These are phyloP conservation scores for Dromiciops gliroides DNA, from an alignment of 2,113 vertebrate genomes.

Conservation along the genomic window DNA sequence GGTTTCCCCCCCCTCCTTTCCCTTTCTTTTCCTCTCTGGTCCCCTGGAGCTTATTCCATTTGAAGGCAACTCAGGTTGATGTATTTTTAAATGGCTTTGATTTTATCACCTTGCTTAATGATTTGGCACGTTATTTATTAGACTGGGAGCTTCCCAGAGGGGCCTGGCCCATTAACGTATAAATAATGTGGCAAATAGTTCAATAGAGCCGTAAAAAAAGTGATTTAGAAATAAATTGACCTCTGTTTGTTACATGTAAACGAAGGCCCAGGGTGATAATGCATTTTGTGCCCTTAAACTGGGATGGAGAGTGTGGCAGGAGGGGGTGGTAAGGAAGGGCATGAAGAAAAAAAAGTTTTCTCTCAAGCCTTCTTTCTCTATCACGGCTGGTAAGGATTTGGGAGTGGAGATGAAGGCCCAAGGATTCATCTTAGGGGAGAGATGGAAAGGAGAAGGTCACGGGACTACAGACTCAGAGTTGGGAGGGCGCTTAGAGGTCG, in stretches of 20 bases:
- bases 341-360: slow-evolving; percentile 39
- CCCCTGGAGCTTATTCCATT: slow-evolving; percentile 86
- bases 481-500: not conserved
- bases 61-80: slow-evolving; percentile 85
- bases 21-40: slow-evolving; percentile 45
- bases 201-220: slow-evolving; percentile 87
- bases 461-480: not conserved
- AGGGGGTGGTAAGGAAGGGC: slow-evolving; percentile 32
- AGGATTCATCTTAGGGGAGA: not conserved
- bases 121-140: slow-evolving; percentile 89
- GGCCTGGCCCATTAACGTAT: slow-evolving; percentile 86
- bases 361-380: not conserved
- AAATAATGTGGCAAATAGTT: slow-evolving; percentile 90
- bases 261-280: slow-evolving; percentile 84
- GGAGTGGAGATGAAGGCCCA: not conserved
- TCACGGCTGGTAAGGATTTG: not conserved
- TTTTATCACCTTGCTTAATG: slow-evolving; percentile 90
- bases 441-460: not conserved
- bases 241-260: slow-evolving; percentile 85
- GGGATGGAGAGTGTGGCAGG: slow-evolving; percentile 46
- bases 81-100: slow-evolving; percentile 89
- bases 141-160: slow-evolving; percentile 84
- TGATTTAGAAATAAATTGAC: slow-evolving; percentile 89
- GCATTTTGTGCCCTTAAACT: slow-evolving; percentile 78
- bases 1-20: not conserved